A percentile compares a stretch with the other conserved stretches of the same genome.
Evolutionary conservation across 64 coral and sea anemone species (phyloP).

Genomic region (Porites lutea): DNA sequence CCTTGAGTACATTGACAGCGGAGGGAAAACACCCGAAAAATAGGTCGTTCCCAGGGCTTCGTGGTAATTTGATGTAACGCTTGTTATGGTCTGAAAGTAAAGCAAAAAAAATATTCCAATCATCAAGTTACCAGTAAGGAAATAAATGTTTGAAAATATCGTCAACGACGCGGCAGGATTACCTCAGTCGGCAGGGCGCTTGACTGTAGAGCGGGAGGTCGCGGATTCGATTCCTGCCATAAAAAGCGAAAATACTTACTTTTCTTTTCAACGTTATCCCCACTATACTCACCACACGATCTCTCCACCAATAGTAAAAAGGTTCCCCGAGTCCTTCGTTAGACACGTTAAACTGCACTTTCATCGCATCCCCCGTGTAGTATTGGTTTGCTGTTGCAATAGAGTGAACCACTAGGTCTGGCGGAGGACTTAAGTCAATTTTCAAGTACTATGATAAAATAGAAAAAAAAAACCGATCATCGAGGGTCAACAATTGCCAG

Average conservation of each 20-base stretch:
- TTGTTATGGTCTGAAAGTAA: conserved; percentile 45
- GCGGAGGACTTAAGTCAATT: conserved; percentile 71
- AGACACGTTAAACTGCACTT: conserved; percentile 59
- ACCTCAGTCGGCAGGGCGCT: too few species aligned
- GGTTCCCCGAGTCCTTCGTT: conserved; percentile 71
- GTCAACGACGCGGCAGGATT: too few species aligned
- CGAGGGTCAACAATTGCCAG: neutral
- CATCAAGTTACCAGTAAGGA: too few species aligned
- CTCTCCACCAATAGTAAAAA: conserved; percentile 84
- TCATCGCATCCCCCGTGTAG: conserved; percentile 51
- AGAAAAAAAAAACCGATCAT: neutral
- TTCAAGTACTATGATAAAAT: conserved; percentile 21
- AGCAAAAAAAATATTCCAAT: neutral
- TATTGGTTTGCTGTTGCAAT: conserved; percentile 22
- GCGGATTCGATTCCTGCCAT: too few species aligned
- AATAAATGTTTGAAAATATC: too few species aligned
- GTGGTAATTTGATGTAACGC: neutral
- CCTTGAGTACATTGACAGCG: conserved; percentile 51
- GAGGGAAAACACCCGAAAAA: conserved; percentile 66
- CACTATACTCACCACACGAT: conserved; percentile 68
- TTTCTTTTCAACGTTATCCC: too few species aligned
- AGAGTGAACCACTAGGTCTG: conserved; percentile 69
- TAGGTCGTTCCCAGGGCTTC: neutral
- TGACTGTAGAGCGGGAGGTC: too few species aligned
- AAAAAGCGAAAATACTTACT: too few species aligned